Base-by-base conservation (phyloP, 1,140 invertebrate genomes). In the Pseudobourletiella spinata region DNA sequence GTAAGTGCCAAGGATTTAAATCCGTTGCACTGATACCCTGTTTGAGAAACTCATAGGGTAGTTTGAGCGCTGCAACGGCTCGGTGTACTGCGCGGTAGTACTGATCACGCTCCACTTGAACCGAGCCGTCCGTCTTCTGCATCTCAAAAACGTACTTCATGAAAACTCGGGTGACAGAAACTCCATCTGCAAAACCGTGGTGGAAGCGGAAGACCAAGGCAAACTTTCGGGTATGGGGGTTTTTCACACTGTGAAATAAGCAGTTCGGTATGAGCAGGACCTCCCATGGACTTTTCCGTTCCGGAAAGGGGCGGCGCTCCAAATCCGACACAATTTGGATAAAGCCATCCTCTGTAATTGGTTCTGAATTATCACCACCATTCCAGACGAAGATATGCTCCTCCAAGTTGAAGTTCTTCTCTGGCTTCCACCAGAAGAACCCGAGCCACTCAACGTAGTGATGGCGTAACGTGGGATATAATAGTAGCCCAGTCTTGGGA, bases 41-140 rank as follows among this genome's bases (percentile, higher is more conserved):
- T 20, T 69, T 69, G n/a, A 64, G 44, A 35, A 69, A 69, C 20
- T 66, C 35, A 57, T 66, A 69, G 18, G 67, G 67, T 4, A 64
- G 39, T 20, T 64, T 57, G 2, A 69, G 26, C 15, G 24, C 39
- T n/a, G 64, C 61, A 15, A 56, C 15, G 24, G 57, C 3, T 32
- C 57, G 42, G 42, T 50, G 48, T 11, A 64, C 25, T 42, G 24
- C 25, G 29, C 64, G 64, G 44, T 66, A 44, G 22, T 46, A 61
- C 14, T 22, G 3, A 58, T 35, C 64, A 32, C 64, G 46, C 44
- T 66, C 18, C 18, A 60, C 55, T 26, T 48, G 60, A 3, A 46
- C 62, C 18, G 67, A 61, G 25, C 52, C 46, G 24, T 46, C 57
- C 42, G 66, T 59, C 59, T 65, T 63, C 32, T 63, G 46, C 39